phyloP scores from a whole-genome alignment of 2,113 vertebrate genomes.

The Saccopteryx bilineata region DNA sequence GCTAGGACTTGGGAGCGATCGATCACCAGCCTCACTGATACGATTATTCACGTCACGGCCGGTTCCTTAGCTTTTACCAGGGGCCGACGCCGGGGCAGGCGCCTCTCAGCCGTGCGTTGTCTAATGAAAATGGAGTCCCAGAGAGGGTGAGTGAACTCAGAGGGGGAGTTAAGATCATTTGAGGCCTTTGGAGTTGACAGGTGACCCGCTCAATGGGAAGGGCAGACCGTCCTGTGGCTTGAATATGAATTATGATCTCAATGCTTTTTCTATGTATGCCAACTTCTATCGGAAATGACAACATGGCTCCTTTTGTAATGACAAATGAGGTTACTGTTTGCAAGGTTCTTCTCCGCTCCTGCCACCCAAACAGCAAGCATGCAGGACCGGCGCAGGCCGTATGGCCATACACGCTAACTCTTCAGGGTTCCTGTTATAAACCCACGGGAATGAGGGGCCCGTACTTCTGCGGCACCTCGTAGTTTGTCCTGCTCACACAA shows the following conservation, averaged over 20 bases:
- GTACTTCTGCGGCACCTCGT: not conserved
- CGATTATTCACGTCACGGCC: not conserved
- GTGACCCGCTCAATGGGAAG: not conserved
- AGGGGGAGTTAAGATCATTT: constrained; percentile 4
- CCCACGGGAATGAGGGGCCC: not conserved
- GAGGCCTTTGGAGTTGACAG: constrained; percentile 2
- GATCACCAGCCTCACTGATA: not conserved
- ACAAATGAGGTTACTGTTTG: not conserved
- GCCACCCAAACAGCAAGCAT: not conserved
- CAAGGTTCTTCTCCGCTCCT: not conserved
- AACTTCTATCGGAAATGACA: not conserved
- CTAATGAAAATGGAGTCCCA: not conserved
- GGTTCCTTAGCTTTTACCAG: not conserved
- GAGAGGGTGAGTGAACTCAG: not conserved
- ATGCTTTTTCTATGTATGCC: not conserved
- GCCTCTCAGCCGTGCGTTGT: not conserved
- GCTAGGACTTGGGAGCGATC: not conserved
- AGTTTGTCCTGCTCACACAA: not conserved
- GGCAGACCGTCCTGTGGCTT: not conserved
- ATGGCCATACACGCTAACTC: fast-evolving
- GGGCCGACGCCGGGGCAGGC: not conserved
- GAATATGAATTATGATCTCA: not conserved
- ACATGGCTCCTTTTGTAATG: not conserved
- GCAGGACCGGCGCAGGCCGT: not conserved
- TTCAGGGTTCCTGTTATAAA: not conserved